These are phyloP conservation scores for Xanthostigma xanthostigma DNA, from an alignment of 2,888 invertebrate species.

Conservation along the genomic window DNA sequence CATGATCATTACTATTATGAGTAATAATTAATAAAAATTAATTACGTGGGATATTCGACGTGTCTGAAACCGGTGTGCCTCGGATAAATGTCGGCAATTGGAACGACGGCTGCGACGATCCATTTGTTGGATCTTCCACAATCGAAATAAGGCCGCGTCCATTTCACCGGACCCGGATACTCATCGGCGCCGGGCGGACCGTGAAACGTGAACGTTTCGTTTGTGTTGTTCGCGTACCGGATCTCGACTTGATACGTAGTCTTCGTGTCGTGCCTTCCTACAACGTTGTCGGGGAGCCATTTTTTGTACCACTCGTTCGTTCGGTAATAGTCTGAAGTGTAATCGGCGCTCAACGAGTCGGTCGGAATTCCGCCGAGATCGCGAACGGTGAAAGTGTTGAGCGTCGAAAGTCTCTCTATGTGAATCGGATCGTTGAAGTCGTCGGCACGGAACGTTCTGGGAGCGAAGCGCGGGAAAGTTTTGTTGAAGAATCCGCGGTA, in stretches of 20 bases:
- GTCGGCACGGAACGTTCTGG: constrained; percentile 77
- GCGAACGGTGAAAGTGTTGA: constrained; percentile 76
- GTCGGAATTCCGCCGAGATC: constrained; percentile 76
- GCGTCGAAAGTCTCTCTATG: constrained; percentile 82
- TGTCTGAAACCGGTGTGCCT: constrained; percentile 85
- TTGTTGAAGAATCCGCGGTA: constrained; percentile 93
- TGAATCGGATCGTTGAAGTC: constrained; percentile 96
- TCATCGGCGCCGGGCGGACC: constrained; percentile 87
- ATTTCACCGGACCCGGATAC: constrained; percentile 81
- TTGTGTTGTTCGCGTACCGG: constrained; percentile 84
- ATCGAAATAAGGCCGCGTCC: constrained; percentile 92
- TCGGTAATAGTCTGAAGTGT: constrained; percentile 78
- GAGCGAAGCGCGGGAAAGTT: constrained; percentile 87
- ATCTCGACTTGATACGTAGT: constrained; percentile 90
- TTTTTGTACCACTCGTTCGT: constrained; percentile 87
- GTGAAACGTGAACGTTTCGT: constrained; percentile 92
- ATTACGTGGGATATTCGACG: constrained; percentile 85
- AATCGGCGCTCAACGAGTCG: constrained; percentile 69
- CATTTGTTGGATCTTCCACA: constrained; percentile 91
- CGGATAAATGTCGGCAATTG: constrained; percentile 90
- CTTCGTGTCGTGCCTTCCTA: constrained; percentile 71
- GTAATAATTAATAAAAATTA: no score
- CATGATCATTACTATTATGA: no score
- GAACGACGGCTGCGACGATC: constrained; percentile 86
- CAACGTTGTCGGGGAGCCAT: constrained; percentile 81